A percentile compares a stretch with the other conserved stretches of the same genome.
phyloP scores from a whole-genome alignment of 2,113 vertebrate genomes.

The Phasianus colchicus region DNA sequence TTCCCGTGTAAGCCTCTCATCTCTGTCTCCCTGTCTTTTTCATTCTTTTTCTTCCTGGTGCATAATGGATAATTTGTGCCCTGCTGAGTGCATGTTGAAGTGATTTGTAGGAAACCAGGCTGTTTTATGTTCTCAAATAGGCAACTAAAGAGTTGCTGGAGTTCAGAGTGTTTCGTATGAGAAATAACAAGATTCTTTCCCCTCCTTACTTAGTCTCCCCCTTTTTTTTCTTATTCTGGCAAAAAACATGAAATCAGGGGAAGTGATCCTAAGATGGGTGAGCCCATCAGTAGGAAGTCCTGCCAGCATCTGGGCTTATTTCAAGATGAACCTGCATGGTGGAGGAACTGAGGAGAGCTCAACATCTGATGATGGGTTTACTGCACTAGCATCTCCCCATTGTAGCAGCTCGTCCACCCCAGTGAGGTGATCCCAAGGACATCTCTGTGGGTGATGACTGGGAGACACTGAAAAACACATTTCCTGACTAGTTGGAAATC shows the following conservation, averaged over 20 bases:
- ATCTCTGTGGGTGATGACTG: background rate
- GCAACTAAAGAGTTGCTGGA: background rate
- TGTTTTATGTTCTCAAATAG: background rate
- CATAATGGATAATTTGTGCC: background rate
- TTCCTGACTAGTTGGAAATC: background rate
- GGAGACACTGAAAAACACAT: background rate
- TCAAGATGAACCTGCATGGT: background rate
- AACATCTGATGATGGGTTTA: background rate
- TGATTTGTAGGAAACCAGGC: background rate
- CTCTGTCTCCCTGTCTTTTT: background rate
- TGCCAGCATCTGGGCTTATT: background rate
- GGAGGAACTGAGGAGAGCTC: background rate
- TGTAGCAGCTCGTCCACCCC: background rate
- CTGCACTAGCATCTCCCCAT: background rate
- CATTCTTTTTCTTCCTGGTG: background rate
- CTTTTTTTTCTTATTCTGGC: background rate
- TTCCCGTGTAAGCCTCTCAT: background rate
- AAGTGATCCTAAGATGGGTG: background rate
- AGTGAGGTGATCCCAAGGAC: background rate
- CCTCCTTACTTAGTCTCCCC: rapidly evolving
- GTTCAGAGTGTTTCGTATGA: background rate
- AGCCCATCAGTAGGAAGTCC: background rate
- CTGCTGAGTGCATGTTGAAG: background rate
- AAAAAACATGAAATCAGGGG: background rate
- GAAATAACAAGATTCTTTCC: background rate